Base-by-base conservation (phyloP, 2,113 vertebrate genomes). In the Aegotheles bennettii region DNA sequence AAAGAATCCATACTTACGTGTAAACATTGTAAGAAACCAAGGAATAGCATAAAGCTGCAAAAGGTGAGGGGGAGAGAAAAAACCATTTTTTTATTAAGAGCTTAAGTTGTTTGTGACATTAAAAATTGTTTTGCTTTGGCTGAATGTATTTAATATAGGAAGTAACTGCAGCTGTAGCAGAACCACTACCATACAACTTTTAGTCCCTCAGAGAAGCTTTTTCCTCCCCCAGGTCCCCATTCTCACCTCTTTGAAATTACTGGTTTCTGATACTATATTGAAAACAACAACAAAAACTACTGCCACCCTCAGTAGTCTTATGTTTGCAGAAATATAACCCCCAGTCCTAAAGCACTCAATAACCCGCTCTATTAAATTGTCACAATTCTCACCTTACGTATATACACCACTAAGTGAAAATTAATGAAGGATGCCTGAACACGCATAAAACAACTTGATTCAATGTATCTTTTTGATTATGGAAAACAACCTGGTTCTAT, bases 21-120 rank as follows among this genome's bases (percentile, higher is more conserved):
- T 99, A 97, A 99, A 99, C 99, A 99, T 99, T 23, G 99, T 99
- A 68, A 99, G 98, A 97, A 99, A 99, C 99, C 99, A 99, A 36
- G 99, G 99, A 94, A 99, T 99, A 7, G 99, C 99, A 84, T 99
- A 99, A 12, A 99, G 99, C 99, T 99, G 97, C 54, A 84, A 76
- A 71, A 85, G 67, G 86, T 51, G 63, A 59, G 50, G 51, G 91
- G 79, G 69, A 87, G 28, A 90, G 89, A 81, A 78, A 89, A 36
- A 11, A 64, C n/a, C n/a, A n/a, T n/a, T n/a, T 3, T 35, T 87
- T 89, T 54, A 38, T 59, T 71, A 65, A 84, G 64, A 93, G 24
- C 12, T 74, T 1, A 71, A 59, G 16, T 23, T 54, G 5, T 18
- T 40, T 65, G 21, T 33, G 35, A 28, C 33, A 84, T 45, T 51